These are phyloP conservation scores for Parambassis ranga DNA, from an alignment of 2,797 vertebrate species.

Conservation along the genomic window DNA sequence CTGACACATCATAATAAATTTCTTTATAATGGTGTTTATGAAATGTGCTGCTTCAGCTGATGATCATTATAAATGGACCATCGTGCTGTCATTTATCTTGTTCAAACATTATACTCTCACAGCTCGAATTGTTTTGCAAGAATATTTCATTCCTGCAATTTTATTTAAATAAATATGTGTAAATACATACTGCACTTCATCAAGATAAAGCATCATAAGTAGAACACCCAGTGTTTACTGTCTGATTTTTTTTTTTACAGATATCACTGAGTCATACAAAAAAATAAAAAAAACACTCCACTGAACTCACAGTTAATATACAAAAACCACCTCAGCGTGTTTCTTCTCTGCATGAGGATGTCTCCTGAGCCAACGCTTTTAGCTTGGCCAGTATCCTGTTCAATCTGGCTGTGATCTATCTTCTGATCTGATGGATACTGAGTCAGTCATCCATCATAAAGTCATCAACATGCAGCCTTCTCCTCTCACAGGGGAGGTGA, in stretches of 20 bases:
- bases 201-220: neutral
- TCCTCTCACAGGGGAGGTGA: constrained; percentile 42
- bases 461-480: constrained; percentile 60
- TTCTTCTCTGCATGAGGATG: neutral
- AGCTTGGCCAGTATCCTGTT: constrained; percentile 3
- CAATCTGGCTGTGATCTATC: constrained; percentile 42
- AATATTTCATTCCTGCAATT: no score
- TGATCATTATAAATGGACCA: neutral
- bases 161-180: neutral
- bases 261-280: neutral
- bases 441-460: constrained; percentile 69
- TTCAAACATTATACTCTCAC: neutral
- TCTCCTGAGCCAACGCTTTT: constrained; percentile 48
- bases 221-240: neutral
- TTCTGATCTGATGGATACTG: constrained; percentile 27
- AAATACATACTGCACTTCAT: neutral
- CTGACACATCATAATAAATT: neutral
- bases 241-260: neutral
- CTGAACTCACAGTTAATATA: constrained; percentile 1
- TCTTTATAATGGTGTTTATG: neutral
- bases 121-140: neutral
- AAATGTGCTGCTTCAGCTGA: neutral
- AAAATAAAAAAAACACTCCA: neutral
- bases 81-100: neutral
- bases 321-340: constrained; percentile 31